Evolutionary conservation across 2,797 vertebrate species (phyloP).

Genomic region (Scleropages formosus): DNA sequence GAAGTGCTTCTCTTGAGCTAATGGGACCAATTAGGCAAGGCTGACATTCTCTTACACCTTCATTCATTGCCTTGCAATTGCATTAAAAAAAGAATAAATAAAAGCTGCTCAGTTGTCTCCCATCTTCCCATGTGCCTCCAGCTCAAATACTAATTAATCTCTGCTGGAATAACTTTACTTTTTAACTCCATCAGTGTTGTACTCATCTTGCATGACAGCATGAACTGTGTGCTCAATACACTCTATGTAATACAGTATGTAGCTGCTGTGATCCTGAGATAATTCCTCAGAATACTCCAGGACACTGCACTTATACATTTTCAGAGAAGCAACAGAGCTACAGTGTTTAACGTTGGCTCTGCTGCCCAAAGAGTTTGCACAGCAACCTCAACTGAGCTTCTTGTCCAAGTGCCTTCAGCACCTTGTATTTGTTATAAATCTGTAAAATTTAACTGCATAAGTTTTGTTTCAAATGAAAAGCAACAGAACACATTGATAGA

Average conservation of each 20-base stretch:
- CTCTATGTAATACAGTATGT: too few species aligned
- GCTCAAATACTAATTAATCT: constrained; percentile 22
- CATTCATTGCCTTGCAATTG: background rate
- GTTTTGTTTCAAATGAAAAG: too few species aligned
- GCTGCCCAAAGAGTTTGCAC: too few species aligned
- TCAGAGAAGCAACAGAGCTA: too few species aligned
- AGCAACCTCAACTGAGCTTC: too few species aligned
- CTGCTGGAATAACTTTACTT: background rate
- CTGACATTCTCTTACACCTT: constrained; percentile 28
- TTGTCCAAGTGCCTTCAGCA: too few species aligned
- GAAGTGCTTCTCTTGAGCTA: constrained; percentile 24
- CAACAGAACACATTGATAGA: too few species aligned
- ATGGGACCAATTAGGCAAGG: constrained; percentile 34
- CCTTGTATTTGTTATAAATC: too few species aligned
- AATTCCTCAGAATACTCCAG: background rate
- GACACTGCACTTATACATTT: too few species aligned
- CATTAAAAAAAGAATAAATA: constrained; percentile 17
- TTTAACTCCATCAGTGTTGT: background rate
- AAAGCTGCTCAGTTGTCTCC: constrained; percentile 7
- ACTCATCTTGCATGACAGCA: background rate
- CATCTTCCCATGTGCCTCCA: background rate
- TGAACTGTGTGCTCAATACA: background rate
- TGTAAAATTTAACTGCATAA: too few species aligned
- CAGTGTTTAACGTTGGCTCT: too few species aligned
- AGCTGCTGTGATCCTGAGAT: background rate